Evolutionary conservation across 2,888 invertebrate genomes (phyloP).

Genomic region (Plagodis pulveraria): DNA sequence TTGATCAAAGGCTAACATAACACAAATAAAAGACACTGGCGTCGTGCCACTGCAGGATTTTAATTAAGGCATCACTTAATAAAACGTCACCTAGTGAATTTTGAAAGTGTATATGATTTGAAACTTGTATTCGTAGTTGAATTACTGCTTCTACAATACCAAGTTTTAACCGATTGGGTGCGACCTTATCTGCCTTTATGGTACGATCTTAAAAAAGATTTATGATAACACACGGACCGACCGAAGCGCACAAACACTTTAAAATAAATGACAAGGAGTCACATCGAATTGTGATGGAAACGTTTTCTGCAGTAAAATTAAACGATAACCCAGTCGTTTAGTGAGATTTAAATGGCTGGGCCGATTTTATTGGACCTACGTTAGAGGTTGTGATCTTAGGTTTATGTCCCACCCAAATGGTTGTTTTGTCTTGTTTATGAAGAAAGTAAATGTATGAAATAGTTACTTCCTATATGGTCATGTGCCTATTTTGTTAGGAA

Average conservation of each 20-base stretch:
- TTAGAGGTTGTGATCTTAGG: constrained; percentile 62
- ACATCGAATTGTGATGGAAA: constrained; percentile 84
- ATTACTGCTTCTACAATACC: constrained; percentile 10
- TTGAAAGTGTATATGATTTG: too few species aligned
- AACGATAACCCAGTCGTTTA: constrained; percentile 83
- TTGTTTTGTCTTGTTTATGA: constrained; percentile 49
- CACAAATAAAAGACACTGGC: too few species aligned
- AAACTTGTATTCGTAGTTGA: neutral
- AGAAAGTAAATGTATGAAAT: neutral
- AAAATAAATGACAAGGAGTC: constrained; percentile 84
- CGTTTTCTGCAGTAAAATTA: constrained; percentile 84
- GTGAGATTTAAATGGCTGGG: constrained; percentile 81
- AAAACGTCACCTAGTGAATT: too few species aligned
- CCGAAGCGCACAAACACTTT: constrained; percentile 74
- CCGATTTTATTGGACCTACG: constrained; percentile 74
- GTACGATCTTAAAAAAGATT: constrained; percentile 83
- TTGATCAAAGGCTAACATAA: too few species aligned
- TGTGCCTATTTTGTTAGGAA: too few species aligned
- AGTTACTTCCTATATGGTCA: neutral
- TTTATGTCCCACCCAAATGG: constrained; percentile 61
- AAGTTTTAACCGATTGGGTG: constrained; percentile 70
- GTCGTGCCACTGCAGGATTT: too few species aligned
- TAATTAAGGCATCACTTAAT: too few species aligned
- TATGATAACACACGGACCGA: constrained; percentile 82
- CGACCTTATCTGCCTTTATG: constrained; percentile 83